Base-by-base conservation (phyloP, 2,797 vertebrate genomes). In the Etheostoma perlongum region DNA sequence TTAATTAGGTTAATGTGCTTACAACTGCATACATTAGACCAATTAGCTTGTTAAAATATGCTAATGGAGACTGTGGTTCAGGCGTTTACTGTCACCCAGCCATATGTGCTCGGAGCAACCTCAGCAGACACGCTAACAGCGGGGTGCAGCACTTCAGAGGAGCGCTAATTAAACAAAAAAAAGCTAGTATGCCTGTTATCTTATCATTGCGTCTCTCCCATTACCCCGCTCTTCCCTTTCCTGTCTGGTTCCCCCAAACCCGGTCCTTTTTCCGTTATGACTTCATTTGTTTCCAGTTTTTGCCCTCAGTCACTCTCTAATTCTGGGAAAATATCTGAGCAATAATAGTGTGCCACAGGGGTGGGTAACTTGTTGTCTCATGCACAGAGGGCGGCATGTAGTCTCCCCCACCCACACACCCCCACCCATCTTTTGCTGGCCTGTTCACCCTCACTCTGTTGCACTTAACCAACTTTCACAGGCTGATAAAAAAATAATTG, bases 401-500 rank as follows among this genome's bases (percentile, higher is more conserved):
- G 83, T 80, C 70, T 5, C 53, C 44, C n/a, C 18, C 44, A 25
- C 40, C 5, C 30, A 1, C 27, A 9, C 36, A 9, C 10, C 46
- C 40, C 12, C 8, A 11, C 27, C 23, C 69, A 42, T 27, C 57
- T 69, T 25, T 42, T 1, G 7, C 71, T 49, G 30, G 75, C 74
- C 73, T 33, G 51, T 59, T 76, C 80, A 62, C 71, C 72, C 73
- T 67, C 69, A 65, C 64, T 66, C 72, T 72, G 75, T 36, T 79
- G 81, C 89, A 93, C 92, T 93, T 90, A 87, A 78, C 89, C 85
- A 90, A 84, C 72, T 93, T 95, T 95, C 87, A 90, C 89, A 91
- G 90, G 86, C 90, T 94, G 89, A 91, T 95, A 88, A 93, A 94
- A 33, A 90, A 84, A 87, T 89, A 91, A 92, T 85, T 93, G 82